Evolutionary conservation across 1,140 invertebrate genomes (phyloP).

Genomic region (Zaprionus taronus): DNA sequence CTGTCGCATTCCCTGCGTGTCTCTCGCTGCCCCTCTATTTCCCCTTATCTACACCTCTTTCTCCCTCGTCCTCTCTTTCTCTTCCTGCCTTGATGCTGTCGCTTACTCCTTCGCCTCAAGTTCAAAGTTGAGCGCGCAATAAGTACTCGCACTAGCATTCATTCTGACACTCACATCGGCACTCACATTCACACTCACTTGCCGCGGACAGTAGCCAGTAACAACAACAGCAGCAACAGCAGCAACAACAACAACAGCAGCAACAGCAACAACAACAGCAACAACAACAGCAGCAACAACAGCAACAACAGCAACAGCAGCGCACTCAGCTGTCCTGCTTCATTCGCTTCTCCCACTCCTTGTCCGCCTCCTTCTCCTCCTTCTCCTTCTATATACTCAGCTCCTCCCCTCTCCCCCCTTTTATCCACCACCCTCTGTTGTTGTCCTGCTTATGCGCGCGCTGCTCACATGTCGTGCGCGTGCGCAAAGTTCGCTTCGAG

Average conservation of each 20-base stretch:
- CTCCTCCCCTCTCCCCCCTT: background rate
- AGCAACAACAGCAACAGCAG: background rate
- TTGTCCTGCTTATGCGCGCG: conserved; percentile 46
- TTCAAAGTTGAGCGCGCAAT: conserved; percentile 43
- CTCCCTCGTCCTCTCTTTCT: too few species aligned
- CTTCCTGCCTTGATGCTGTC: too few species aligned
- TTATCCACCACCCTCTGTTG: background rate
- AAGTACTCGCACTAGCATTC: conserved; percentile 16
- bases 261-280: too few species aligned
- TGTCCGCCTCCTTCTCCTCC: background rate
- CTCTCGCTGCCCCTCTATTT: too few species aligned
- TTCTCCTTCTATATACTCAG: too few species aligned
- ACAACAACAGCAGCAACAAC: too few species aligned
- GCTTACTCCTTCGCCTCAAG: background rate
- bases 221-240: too few species aligned
- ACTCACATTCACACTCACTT: background rate
- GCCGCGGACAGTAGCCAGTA: conserved; percentile 1
- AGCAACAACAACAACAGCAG: too few species aligned
- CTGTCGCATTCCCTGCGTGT: too few species aligned
- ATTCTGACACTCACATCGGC: background rate
- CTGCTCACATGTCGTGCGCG: conserved; percentile 72
- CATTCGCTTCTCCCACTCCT: background rate
- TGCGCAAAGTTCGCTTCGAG: conserved; percentile 57
- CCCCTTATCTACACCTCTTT: too few species aligned
- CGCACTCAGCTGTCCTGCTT: conserved; percentile 1